Evolutionary conservation across 2,888 invertebrate species (phyloP).

Genomic region (Strigamia transsilvanica): DNA sequence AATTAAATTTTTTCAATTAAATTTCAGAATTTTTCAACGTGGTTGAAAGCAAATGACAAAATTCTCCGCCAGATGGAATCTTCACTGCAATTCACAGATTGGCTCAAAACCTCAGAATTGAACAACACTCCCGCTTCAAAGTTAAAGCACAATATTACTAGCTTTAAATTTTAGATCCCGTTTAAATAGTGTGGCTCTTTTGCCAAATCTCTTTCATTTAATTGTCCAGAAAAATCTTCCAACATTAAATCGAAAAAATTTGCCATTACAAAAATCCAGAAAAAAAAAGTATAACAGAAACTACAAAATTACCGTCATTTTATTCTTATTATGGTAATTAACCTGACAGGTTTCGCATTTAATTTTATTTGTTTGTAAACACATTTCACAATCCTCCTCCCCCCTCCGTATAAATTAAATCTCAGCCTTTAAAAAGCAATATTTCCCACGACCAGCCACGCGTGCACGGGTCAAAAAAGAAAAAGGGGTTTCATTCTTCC

Average conservation of each 20-base stretch:
- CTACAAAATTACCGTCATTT: too few relatives aligned
- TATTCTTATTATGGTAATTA: too few relatives aligned
- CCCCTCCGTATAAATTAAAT: background rate
- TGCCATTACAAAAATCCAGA: too few relatives aligned
- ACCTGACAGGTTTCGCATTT: background rate
- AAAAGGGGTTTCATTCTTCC: slow-evolving; percentile 41
- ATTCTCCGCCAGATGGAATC: slow-evolving; percentile 3
- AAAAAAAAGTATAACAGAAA: too few relatives aligned
- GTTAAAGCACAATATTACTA: too few relatives aligned
- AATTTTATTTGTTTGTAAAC: slow-evolving; percentile 17
- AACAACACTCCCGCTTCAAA: background rate
- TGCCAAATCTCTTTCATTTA: too few relatives aligned
- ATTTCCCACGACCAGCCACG: slow-evolving; percentile 41
- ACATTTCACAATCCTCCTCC: background rate
- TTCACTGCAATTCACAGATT: slow-evolving; percentile 8
- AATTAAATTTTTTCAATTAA: background rate
- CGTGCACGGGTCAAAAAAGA: background rate
- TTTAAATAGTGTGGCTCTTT: too few relatives aligned
- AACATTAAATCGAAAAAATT: too few relatives aligned
- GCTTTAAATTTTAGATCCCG: too few relatives aligned
- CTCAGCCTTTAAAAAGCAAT: background rate
- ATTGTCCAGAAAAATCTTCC: too few relatives aligned
- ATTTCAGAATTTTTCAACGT: background rate
- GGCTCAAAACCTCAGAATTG: background rate
- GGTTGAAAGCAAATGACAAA: background rate